Percentiles rank a stretch among this genome's conserved stretches.
Conservation (phyloP, 2,888 invertebrate species). For the Conchocele bisecta region DNA sequence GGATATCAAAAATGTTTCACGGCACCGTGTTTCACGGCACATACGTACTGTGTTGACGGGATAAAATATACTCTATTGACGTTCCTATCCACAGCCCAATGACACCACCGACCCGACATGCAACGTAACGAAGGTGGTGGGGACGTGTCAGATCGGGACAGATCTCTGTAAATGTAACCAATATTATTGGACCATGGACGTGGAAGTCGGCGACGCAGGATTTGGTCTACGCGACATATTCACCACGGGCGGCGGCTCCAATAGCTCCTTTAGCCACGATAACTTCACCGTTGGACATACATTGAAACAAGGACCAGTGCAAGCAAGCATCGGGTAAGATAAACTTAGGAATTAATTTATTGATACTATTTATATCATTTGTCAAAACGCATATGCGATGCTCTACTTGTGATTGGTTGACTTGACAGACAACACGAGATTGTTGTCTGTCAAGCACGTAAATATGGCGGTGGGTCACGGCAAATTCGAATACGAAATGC, state of each 20-base stretch:
- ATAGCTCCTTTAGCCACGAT: conserved; percentile 22
- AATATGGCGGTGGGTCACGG: too few species aligned
- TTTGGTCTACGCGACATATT: conserved; percentile 37
- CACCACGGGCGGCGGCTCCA: conserved; percentile 26
- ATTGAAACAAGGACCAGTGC: conserved; percentile 19
- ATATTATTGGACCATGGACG: conserved; percentile 42
- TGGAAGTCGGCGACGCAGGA: conserved; percentile 41
- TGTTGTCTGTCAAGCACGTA: too few species aligned
- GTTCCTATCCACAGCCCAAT: conserved; percentile 1
- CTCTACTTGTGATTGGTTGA: too few species aligned
- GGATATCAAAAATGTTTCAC: too few species aligned
- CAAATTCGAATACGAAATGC: too few species aligned
- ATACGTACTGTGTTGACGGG: too few species aligned
- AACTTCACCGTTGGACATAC: conserved; percentile 33
- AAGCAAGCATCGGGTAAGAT: conserved; percentile 28
- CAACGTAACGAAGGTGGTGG: conserved; percentile 25
- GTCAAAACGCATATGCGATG: too few species aligned
- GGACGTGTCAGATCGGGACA: conserved; percentile 38
- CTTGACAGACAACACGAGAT: too few species aligned
- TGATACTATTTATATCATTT: too few species aligned
- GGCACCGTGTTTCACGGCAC: too few species aligned
- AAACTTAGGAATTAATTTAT: too few species aligned
- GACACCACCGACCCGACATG: conserved; percentile 44
- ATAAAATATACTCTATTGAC: too few species aligned
- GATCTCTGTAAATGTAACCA: conserved; percentile 47